Conservation (phyloP, 2,888 invertebrate species). For the Mechanitis mazaeus region DNA sequence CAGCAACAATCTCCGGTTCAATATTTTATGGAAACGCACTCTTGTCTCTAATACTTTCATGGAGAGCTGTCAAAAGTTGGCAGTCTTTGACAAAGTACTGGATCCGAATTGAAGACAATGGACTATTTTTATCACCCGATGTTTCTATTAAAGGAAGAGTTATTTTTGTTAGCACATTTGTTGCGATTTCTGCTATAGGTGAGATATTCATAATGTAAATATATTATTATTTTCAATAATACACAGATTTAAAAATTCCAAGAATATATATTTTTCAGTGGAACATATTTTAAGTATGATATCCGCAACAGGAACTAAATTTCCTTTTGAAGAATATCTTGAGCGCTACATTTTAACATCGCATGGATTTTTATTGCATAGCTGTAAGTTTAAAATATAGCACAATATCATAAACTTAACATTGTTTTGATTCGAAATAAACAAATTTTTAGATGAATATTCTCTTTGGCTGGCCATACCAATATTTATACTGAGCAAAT, state of each 20-base stretch:
- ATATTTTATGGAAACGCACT: constrained; percentile 76
- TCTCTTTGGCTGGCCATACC: constrained; percentile 50
- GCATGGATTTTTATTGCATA: constrained; percentile 60
- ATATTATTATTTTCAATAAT: too few species aligned
- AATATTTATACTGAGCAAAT: constrained; percentile 71
- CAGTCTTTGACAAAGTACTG: constrained; percentile 42
- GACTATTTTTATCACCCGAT: constrained; percentile 42
- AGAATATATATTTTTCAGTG: constrained; percentile 49
- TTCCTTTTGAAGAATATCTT: constrained; percentile 49
- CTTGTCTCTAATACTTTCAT: constrained; percentile 69
- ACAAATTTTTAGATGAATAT: constrained; percentile 40
- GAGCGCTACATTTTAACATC: constrained; percentile 53
- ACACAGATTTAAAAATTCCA: too few species aligned
- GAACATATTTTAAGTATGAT: constrained; percentile 80
- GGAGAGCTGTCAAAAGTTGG: constrained; percentile 58
- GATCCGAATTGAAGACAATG: constrained; percentile 42
- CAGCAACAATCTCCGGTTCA: constrained; percentile 53
- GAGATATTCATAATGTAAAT: too few species aligned
- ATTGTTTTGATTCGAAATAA: constrained; percentile 4
- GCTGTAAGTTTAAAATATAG: constrained; percentile 43
- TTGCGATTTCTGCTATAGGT: constrained; percentile 39
- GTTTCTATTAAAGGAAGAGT: constrained; percentile 39
- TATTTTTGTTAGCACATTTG: constrained; percentile 40
- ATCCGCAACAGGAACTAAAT: constrained; percentile 63
- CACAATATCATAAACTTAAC: neutral